Evolutionary conservation across 2,797 vertebrate genomes (phyloP), one percentile per base, ranked within the genome.

Genomic region (Mus spretus): DNA sequence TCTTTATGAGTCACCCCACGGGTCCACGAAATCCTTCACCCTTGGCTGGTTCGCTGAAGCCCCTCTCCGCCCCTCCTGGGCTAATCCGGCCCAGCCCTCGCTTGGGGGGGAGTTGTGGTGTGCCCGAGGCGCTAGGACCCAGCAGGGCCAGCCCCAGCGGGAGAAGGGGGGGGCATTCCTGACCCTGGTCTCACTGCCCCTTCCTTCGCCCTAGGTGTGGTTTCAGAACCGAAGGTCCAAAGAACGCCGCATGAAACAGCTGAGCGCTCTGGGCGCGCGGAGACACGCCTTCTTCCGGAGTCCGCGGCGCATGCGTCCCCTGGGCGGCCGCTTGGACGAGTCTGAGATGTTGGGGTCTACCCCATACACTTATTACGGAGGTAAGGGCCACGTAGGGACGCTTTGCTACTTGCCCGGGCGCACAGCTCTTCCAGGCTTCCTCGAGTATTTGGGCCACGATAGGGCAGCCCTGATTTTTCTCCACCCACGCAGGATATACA

Each of bases 171-270:
- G 9, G 37, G 40, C 63, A 14, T 47, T 63, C 26, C 57, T 0
- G 78, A 34, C 26, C 74, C 9, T 1, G 6, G 37, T 61, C 91
- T 97, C 72, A 94, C 74, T 2, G 78, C 44, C 81, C 89, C 37
- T 34, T 63, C 55, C 78, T 79, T 67, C 13, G 80, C 67, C 31
- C 1, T 98, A 99, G 99, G 99, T 99, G 44, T 99, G 99, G 99
- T 99, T 99, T 98, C 99, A 99, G 98, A 99, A 99, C 90, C 99
- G 99, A 17, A 98, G 99, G 96, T 99, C 99, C 44, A 99, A 99
- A 97, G 99, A 99, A 98, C 98, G 99, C 53, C 98, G 99, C 53
- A 99, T 99, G 99, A 99, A 99, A 98, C 99, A 99, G 98, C 98
- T 99, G 98, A 99, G 99, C 97, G 99, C 99, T 0, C 98, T 99